Evolutionary conservation across 2,113 vertebrate genomes (phyloP).

Genomic region (Conger conger): DNA sequence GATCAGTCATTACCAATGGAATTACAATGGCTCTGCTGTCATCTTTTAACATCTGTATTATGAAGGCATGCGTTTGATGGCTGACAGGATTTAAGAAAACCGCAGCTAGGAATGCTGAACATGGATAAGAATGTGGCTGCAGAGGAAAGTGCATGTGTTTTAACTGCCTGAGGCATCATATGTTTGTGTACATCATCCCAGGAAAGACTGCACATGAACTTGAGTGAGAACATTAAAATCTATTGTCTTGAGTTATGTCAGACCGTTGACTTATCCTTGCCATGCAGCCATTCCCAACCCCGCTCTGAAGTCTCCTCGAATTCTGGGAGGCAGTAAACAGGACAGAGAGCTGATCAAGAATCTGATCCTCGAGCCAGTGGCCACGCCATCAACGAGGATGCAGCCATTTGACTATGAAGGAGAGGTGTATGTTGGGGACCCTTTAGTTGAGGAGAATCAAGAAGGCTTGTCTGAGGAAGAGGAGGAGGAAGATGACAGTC

Average conservation of each 20-base stretch:
- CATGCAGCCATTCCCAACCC: constrained; percentile 80
- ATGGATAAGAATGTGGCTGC: neutral
- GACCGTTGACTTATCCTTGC: neutral
- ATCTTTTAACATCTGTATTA: neutral
- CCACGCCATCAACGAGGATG: constrained; percentile 55
- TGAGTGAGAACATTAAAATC: neutral
- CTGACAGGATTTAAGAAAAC: neutral
- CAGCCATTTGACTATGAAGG: constrained; percentile 76
- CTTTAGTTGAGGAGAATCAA: constrained; percentile 21
- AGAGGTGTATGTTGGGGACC: constrained; percentile 61
- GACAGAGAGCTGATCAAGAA: constrained; percentile 76
- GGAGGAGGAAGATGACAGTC: constrained; percentile 55
- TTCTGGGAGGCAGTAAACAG: constrained; percentile 66
- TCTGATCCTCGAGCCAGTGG: constrained; percentile 67
- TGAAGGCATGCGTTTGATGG: neutral
- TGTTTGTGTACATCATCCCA: neutral
- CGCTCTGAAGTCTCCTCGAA: constrained; percentile 63
- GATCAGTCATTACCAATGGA: neutral
- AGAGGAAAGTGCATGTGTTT: neutral
- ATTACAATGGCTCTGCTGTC: neutral
- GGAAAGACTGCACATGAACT: neutral
- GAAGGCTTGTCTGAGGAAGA: constrained; percentile 48
- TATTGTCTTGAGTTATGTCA: neutral
- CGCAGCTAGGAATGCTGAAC: neutral
- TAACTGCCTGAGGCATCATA: neutral